These are phyloP conservation scores for Chaetops frenatus DNA, from an alignment of 2,113 vertebrate species.

Conservation along the genomic window DNA sequence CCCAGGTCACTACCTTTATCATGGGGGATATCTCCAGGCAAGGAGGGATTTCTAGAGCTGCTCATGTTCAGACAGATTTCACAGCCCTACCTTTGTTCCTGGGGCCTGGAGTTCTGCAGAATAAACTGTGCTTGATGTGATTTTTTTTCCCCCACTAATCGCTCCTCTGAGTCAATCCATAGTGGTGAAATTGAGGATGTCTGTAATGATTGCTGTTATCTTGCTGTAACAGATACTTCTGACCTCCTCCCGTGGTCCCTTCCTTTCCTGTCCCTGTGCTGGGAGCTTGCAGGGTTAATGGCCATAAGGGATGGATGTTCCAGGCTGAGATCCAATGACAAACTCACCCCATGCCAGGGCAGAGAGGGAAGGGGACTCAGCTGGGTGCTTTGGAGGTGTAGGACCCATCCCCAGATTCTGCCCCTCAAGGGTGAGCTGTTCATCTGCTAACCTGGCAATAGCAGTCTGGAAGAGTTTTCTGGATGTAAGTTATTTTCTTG, in stretches of 20 bases:
- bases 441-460: not conserved
- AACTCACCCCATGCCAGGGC: not conserved
- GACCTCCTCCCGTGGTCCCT: not conserved
- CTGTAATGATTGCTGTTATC: not conserved
- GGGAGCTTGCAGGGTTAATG: not conserved
- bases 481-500: not conserved
- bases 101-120: not conserved
- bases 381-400: not conserved
- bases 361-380: not conserved
- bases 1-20: constrained; percentile 43
- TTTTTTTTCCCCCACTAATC: not conserved
- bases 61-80: not conserved
- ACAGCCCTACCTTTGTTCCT: not conserved
- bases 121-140: not conserved
- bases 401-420: not conserved
- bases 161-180: not conserved
- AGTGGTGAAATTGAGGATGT: not conserved
- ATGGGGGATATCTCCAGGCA: not conserved
- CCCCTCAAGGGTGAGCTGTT: not conserved
- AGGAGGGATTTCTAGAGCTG: not conserved
- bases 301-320: not conserved
- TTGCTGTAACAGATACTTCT: not conserved
- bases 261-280: not conserved
- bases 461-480: not conserved
- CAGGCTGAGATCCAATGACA: not conserved